Conservation (phyloP, 2,113 vertebrate genomes). For the Passer domesticus region DNA sequence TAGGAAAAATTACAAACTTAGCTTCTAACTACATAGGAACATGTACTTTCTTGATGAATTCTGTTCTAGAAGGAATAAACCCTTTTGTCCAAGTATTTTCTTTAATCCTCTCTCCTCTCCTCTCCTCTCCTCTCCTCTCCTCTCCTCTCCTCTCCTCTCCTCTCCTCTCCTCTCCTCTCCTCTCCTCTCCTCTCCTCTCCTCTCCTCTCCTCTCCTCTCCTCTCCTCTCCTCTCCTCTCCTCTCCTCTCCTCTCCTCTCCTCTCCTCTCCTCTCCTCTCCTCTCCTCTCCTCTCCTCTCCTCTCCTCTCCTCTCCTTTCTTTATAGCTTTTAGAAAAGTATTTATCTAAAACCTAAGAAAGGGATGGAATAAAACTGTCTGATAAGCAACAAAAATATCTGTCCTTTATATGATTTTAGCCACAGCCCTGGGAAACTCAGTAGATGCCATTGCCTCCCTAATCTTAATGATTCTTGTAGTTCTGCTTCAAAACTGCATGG, state of each 20-base stretch:
- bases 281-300: no score
- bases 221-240: no score
- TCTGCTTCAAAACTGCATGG: neutral
- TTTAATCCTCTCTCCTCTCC: no score
- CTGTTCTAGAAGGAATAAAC: neutral
- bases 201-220: no score
- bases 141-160: neutral
- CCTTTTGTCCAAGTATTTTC: rapidly evolving
- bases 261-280: no score
- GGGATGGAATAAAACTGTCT: rapidly evolving
- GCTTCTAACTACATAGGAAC: neutral
- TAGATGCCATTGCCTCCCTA: neutral
- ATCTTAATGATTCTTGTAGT: neutral
- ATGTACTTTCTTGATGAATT: neutral
- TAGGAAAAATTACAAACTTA: neutral
- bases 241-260: no score
- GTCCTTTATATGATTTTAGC: neutral
- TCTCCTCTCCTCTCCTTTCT: neutral
- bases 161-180: neutral
- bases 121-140: no score
- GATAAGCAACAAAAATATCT: neutral
- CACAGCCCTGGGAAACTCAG: neutral
- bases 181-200: neutral
- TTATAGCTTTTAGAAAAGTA: neutral
- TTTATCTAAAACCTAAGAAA: neutral